Conservation (phyloP, 2,888 invertebrate genomes). For the Galerucella calmariensis region DNA sequence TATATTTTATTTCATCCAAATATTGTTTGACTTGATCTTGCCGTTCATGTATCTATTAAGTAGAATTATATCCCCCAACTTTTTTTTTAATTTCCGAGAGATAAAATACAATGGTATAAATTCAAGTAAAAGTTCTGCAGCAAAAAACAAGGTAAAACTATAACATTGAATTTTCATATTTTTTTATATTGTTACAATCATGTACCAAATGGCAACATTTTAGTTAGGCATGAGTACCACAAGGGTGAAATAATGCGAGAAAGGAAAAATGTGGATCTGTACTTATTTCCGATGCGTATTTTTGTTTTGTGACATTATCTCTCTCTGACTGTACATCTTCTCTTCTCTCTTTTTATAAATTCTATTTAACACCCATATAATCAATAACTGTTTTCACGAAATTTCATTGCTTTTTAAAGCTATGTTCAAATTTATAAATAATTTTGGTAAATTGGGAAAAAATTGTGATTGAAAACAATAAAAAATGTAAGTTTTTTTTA, state of each 20-base stretch:
- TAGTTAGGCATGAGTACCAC: not conserved
- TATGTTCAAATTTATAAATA: not conserved
- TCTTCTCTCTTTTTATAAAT: not conserved
- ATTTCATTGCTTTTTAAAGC: too few species aligned
- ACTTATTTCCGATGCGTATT: conserved; percentile 13
- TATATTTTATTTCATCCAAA: too few species aligned
- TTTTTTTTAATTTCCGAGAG: too few species aligned
- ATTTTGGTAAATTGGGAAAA: not conserved
- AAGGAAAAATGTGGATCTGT: conserved; percentile 2
- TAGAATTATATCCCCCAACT: too few species aligned
- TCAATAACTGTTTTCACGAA: too few species aligned
- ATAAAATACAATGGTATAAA: too few species aligned
- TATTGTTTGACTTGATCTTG: too few species aligned
- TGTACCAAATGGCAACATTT: conserved; percentile 6
- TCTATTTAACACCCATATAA: not conserved
- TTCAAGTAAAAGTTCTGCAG: too few species aligned
- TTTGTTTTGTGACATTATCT: conserved; percentile 14
- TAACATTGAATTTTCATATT: not conserved
- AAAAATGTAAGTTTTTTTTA: too few species aligned
- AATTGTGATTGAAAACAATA: too few species aligned
- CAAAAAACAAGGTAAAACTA: too few species aligned
- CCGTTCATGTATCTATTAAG: too few species aligned
- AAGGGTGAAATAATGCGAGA: conserved; percentile 2
- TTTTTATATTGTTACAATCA: not conserved
- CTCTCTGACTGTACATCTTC: not conserved